A percentile compares a stretch with the other conserved stretches of the same genome.
Conservation (phyloP, 1,140 invertebrate species). For the Microvelia longipes region DNA sequence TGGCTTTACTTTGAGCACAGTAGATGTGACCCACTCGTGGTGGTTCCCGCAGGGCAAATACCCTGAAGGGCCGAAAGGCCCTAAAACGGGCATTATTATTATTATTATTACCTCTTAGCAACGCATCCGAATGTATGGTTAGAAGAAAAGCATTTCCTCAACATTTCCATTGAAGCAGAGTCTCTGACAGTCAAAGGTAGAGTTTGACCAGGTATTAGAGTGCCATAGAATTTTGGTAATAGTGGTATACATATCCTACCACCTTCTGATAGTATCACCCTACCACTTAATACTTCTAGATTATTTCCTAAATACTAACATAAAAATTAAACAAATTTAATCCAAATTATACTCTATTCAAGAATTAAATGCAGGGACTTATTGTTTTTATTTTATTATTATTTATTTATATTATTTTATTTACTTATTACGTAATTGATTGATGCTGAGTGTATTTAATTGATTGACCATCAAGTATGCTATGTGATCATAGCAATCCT, state of each 20-base stretch:
- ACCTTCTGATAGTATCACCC: slow-evolving; percentile 7
- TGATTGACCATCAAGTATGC: no score
- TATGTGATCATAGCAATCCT: no score
- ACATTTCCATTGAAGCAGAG: neutral
- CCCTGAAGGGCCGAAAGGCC: no score
- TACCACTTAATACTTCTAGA: slow-evolving; percentile 3
- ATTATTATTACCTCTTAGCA: slow-evolving; percentile 2
- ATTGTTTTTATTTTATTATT: no score
- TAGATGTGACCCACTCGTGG: no score
- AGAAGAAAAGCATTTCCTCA: neutral
- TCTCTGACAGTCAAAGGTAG: slow-evolving; percentile 8
- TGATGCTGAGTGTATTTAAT: no score
- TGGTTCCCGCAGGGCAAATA: no score
- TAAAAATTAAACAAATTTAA: neutral
- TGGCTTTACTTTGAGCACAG: no score
- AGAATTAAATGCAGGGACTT: neutral
- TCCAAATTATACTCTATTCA: neutral
- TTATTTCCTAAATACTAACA: slow-evolving; percentile 10
- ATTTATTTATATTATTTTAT: no score
- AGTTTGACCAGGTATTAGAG: slow-evolving; percentile 9
- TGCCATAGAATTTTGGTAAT: slow-evolving; percentile 3
- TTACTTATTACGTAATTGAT: no score
- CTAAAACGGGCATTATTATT: no score
- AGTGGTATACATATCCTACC: neutral
- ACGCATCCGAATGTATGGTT: slow-evolving; percentile 10